These are phyloP conservation scores for Philopedon plagiatum DNA, from an alignment of 2,888 invertebrate genomes.

Conservation along the genomic window DNA sequence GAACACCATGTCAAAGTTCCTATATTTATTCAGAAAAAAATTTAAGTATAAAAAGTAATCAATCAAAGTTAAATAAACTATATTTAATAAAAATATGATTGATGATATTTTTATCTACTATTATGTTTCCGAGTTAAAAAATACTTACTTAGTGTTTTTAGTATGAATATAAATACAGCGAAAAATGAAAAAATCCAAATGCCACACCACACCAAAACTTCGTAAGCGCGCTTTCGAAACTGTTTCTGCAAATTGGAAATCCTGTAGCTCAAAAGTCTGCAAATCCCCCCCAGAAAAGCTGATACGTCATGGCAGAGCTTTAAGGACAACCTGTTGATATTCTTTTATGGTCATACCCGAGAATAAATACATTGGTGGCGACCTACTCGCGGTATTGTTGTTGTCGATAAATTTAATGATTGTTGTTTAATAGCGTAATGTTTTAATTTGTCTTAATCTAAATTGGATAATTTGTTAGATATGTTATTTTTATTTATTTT, in stretches of 20 bases:
- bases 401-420: constrained; percentile 6
- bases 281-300: constrained; percentile 27
- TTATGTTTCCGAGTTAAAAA: neutral
- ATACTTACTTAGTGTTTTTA: constrained; percentile 50
- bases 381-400: constrained; percentile 40
- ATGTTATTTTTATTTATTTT: neutral
- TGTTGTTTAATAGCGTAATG: neutral
- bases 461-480: neutral
- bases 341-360: constrained; percentile 51
- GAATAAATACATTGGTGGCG: constrained; percentile 37
- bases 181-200: constrained; percentile 38
- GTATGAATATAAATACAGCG: constrained; percentile 50
- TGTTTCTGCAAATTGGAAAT: constrained; percentile 23
- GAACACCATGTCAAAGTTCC: too few species aligned
- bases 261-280: constrained; percentile 27
- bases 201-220: constrained; percentile 49
- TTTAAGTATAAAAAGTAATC: too few species aligned
- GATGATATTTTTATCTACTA: too few species aligned
- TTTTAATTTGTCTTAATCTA: neutral
- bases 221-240: constrained; percentile 51
- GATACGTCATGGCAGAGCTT: constrained; percentile 29
- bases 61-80: too few species aligned
- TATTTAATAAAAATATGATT: too few species aligned
- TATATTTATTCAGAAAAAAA: too few species aligned
- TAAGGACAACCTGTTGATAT: constrained; percentile 49